These are phyloP conservation scores for Accipiter virgatus DNA, from an alignment of 2,113 vertebrate species.

Conservation along the genomic window DNA sequence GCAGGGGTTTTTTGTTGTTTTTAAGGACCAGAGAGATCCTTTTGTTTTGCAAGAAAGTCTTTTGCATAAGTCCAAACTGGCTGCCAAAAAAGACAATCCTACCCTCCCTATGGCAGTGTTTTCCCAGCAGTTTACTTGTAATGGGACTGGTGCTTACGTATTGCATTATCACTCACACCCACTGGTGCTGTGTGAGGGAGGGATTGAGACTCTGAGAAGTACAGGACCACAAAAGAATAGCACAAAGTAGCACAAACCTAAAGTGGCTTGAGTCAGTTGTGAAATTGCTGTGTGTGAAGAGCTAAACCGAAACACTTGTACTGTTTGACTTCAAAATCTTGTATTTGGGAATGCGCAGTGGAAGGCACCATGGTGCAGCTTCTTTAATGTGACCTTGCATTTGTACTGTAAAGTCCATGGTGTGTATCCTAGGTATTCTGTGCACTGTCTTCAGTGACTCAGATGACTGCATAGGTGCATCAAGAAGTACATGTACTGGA, in stretches of 20 bases:
- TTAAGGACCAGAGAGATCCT: not conserved
- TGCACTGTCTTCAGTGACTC: not conserved
- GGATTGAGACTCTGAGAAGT: not conserved
- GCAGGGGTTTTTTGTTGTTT: accelerated
- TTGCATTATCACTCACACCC: accelerated
- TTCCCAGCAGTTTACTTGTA: not conserved
- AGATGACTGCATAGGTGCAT: not conserved
- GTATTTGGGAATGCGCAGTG: not conserved
- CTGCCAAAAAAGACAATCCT: not conserved
- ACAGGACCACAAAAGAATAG: not conserved
- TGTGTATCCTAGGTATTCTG: not conserved
- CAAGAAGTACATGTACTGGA: not conserved
- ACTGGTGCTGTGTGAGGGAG: not conserved
- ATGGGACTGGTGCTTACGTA: not conserved
- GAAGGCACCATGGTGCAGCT: not conserved
- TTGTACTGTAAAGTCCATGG: not conserved
- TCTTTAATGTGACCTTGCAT: not conserved
- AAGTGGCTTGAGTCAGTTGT: not conserved
- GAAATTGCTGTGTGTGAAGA: not conserved
- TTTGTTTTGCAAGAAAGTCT: not conserved
- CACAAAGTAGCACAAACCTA: not conserved
- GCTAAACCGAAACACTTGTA: not conserved
- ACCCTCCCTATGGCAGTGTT: not conserved
- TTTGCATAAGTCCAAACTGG: not conserved
- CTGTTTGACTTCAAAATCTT: not conserved